phyloP scores from a whole-genome alignment of 53 echinoderm and acorn worm species.

The Paracentrotus lividus region DNA sequence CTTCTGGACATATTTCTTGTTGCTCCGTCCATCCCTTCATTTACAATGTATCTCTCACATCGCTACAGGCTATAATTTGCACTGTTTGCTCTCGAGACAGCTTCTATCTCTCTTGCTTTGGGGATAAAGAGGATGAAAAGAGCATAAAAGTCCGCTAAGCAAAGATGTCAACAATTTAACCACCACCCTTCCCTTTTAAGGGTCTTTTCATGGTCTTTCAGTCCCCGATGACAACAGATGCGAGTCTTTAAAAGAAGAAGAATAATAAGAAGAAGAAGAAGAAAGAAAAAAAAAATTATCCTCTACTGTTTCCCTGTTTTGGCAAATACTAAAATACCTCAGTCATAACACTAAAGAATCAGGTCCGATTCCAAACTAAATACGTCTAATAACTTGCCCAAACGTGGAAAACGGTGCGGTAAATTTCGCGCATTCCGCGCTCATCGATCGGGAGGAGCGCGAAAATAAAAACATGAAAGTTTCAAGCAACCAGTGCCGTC shows the following conservation, averaged over 20 bases:
- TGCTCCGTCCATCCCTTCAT: background rate
- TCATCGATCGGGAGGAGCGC: no score
- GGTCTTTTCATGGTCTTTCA: slow-evolving; percentile 13
- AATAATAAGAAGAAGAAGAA: background rate
- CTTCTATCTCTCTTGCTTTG: background rate
- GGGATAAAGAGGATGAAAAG: slow-evolving; percentile 18
- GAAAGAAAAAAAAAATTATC: no score
- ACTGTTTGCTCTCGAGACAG: slow-evolving; percentile 23
- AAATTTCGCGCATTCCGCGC: no score
- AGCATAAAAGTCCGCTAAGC: slow-evolving; percentile 33
- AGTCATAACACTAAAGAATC: no score
- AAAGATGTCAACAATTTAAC: slow-evolving; percentile 57
- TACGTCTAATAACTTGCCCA: no score
- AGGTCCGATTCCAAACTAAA: no score
- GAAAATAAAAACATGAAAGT: no score
- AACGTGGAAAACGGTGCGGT: no score
- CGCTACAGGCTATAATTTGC: slow-evolving; percentile 50
- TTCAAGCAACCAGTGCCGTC: no score
- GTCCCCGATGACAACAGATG: slow-evolving; percentile 33
- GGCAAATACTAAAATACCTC: no score
- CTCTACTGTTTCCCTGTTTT: no score
- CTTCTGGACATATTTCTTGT: background rate
- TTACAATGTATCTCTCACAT: background rate
- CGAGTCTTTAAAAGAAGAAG: background rate
- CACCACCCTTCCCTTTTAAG: slow-evolving; percentile 45